Base-by-base conservation (phyloP, 2,888 invertebrate genomes). In the Hesperia comma region DNA sequence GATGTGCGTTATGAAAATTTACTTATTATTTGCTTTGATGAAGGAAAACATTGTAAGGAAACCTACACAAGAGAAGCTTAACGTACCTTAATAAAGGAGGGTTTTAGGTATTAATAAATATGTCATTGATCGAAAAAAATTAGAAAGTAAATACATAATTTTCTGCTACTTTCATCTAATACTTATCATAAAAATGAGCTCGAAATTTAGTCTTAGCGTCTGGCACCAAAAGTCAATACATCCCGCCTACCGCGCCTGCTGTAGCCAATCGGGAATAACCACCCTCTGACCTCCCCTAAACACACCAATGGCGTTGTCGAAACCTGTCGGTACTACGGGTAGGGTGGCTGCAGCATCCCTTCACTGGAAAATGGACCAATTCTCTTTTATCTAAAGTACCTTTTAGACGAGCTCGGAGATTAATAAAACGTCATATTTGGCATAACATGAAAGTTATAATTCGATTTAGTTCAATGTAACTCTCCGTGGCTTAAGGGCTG, bases 381-480 rank as follows among this genome's bases (percentile, higher is more conserved):
- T 0, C 0, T 0, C 0, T 2, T 0, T 0, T 0, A 76, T 74
- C 37, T 15, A 66, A 51, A 61, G 61, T 17, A 6, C 55, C n/a
- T 75, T 74, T 86, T 10, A 51, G 0, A 43, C 67, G 57, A 6
- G 8, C 37, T 17, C 10, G 1, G 1, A 58, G 74, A 76, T 86
- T 89, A 89, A 91, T 88, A 88, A 87, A 79, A 77, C 61, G 68
- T 67, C 76, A 81, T 80, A 80, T 83, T 77, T 70, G 79, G 77
- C 74, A 72, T 73, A 73, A 75, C 70, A 72, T 77, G 79, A 77
- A 82, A 81, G 81, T 84, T 75, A 86, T 75, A 75, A 75, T 87
- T 84, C 86, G 84, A 88, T 90, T 87, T 87, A 91, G 91, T 91
- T 77, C 70, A 69, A 71, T 81, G 79, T 79, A 75, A 74, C 74